Conservation (phyloP, 2,797 vertebrate genomes). For the Telmatherina bonti region DNA sequence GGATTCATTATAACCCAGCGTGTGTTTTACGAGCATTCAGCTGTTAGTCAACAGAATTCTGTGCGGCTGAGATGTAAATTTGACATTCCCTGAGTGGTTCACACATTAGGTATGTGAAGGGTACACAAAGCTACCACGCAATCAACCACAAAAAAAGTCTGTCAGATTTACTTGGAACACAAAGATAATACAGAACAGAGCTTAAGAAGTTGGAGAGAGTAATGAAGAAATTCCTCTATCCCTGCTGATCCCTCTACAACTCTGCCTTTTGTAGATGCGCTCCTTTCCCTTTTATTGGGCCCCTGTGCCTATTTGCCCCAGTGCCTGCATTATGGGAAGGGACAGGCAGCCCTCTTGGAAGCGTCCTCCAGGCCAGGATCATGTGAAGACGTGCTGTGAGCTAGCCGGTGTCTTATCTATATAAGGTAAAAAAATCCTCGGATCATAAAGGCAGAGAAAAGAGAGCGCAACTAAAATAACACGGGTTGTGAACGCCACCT, state of each 20-base stretch:
- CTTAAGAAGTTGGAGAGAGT: constrained; percentile 60
- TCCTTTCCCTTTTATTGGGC: constrained; percentile 46
- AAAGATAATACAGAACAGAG: constrained; percentile 43
- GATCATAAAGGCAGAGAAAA: constrained; percentile 66
- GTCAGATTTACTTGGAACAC: constrained; percentile 10
- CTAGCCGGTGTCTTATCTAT: constrained; percentile 55
- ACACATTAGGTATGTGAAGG: constrained; percentile 49
- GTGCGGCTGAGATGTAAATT: constrained; percentile 52
- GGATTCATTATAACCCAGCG: constrained; percentile 59
- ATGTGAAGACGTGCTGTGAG: constrained; percentile 36
- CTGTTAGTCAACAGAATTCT: constrained; percentile 65
- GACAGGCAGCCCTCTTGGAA: constrained; percentile 56
- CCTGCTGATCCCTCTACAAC: constrained; percentile 48
- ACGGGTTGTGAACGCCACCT: constrained; percentile 46
- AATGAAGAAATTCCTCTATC: constrained; percentile 72
- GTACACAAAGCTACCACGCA: constrained; percentile 34
- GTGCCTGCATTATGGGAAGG: constrained; percentile 66
- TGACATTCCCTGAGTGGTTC: constrained; percentile 41
- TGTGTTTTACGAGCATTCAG: constrained; percentile 56
- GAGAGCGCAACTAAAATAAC: constrained; percentile 71
- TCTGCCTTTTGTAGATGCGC: constrained; percentile 56
- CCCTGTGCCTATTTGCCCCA: constrained; percentile 54
- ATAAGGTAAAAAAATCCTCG: constrained; percentile 64
- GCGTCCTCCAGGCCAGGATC: constrained; percentile 58
- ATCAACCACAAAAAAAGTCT: constrained; percentile 17